Conservation (phyloP, 2,888 invertebrate genomes). For the Parnassius smintheus region DNA sequence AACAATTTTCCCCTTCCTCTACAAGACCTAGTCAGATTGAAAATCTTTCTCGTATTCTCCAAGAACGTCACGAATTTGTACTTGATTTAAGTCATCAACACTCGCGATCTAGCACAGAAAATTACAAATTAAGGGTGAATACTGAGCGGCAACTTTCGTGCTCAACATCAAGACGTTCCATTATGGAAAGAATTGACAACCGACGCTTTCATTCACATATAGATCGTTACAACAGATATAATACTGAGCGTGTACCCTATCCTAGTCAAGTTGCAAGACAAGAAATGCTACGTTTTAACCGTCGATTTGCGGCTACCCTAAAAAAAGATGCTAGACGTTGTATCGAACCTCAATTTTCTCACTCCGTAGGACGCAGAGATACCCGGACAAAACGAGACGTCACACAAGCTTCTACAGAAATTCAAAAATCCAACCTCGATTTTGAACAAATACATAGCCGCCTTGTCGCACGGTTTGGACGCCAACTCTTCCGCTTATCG, state of each 20-base stretch:
- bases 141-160: constrained; percentile 1
- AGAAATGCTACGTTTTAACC: too few relatives aligned
- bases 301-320: background rate
- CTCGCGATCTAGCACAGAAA: constrained; percentile 2
- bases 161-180: background rate
- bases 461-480: background rate
- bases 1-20: too few relatives aligned
- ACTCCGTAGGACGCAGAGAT: background rate
- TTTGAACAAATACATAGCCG: too few relatives aligned
- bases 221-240: background rate
- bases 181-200: constrained; percentile 1
- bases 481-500: constrained; percentile 3
- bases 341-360: background rate
- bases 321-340: background rate
- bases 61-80: too few relatives aligned
- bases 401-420: too few relatives aligned
- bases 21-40: too few relatives aligned
- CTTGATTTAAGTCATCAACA: background rate
- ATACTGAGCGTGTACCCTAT: background rate
- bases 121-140: background rate
- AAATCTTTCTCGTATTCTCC: too few relatives aligned
- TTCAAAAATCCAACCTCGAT: too few relatives aligned
- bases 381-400: background rate
- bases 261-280: background rate
- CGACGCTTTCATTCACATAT: background rate